Evolutionary conservation across 2,113 vertebrate genomes (phyloP), one percentile per base, ranked within the genome.

Genomic region (Podarcis cretensis): DNA sequence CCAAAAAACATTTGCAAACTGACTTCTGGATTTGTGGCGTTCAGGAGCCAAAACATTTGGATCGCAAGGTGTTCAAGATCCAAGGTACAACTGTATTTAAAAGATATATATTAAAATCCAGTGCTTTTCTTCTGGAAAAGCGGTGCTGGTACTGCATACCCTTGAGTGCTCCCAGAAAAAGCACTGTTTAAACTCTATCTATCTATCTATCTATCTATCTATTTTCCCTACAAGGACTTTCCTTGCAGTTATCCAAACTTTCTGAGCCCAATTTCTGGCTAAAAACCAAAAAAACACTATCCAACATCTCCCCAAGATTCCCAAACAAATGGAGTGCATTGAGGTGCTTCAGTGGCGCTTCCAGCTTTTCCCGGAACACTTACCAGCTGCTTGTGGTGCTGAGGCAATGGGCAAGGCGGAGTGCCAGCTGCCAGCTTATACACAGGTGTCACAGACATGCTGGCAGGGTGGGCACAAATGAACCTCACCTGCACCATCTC

Each of bases 351-450:
- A 2, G 25, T 16, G 12, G 18, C 9, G 0, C 7, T 13, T 6
- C 12, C 1, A 13, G 35, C 1, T 2, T 18, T 40, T 66, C 8
- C 32, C 32, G 1, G 57, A 7, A 5, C 30, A 80, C 96, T 91
- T 84, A 96, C 96, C 92, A 95, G 82, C 14, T 96, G 96, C 10
- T 95, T 95, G 88, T 93, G 95, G 87, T 96, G 95, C 75, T 95
- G 96, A 7, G 94, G 93, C 89, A 96, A 68, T 63, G 95, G 96
- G 77, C 96, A 97, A 0, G 95, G 95, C 14, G 88, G 95, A 25
- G 89, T 79, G 1, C 87, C 92, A 1, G 86, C 40, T 30, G 89
- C 91, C n/a, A 85, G 83, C 20, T 59, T 90, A 35, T 96, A 97
- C 1, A 96, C 91, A 1, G 96, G 96, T 2, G 84, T 91, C 54